A percentile compares a stretch with the other conserved stretches of the same genome.
Evolutionary conservation across 1,140 invertebrate species (phyloP).

Genomic region (Acromyrmex heyeri): DNA sequence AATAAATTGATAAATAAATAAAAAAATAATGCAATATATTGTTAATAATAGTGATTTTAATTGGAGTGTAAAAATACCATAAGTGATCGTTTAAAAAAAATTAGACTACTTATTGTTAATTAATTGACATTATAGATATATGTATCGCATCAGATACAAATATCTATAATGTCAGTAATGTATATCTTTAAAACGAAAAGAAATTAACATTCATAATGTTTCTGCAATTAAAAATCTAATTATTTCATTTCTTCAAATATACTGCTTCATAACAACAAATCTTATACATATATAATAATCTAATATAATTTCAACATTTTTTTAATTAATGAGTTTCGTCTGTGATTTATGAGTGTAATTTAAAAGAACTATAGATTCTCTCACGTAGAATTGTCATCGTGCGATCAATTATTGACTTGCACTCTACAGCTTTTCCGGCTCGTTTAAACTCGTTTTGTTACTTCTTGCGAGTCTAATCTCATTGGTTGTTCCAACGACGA

Average conservation of each 20-base stretch:
- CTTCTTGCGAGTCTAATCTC: slow-evolving; percentile 35
- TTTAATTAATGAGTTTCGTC: not conserved
- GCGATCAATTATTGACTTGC: slow-evolving; percentile 20
- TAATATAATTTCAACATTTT: not conserved
- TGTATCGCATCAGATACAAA: too few species aligned
- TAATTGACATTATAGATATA: too few species aligned
- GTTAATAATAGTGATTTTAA: too few species aligned
- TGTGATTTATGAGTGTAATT: not conserved
- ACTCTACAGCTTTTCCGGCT: not conserved
- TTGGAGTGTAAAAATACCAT: too few species aligned
- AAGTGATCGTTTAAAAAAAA: too few species aligned
- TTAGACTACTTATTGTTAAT: too few species aligned
- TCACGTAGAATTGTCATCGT: not conserved
- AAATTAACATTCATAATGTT: not conserved
- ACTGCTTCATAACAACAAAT: not conserved
- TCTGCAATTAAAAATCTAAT: not conserved
- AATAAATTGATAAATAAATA: too few species aligned
- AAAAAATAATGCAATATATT: too few species aligned
- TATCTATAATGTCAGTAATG: too few species aligned
- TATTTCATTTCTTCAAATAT: not conserved
- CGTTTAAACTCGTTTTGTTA: slow-evolving; percentile 27
- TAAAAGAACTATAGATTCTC: not conserved
- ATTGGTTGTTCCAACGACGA: slow-evolving; percentile 31
- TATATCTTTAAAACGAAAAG: not conserved
- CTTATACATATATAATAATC: not conserved